Evolutionary conservation across 2,113 vertebrate species (phyloP).

Genomic region (Zosterops japonicus): DNA sequence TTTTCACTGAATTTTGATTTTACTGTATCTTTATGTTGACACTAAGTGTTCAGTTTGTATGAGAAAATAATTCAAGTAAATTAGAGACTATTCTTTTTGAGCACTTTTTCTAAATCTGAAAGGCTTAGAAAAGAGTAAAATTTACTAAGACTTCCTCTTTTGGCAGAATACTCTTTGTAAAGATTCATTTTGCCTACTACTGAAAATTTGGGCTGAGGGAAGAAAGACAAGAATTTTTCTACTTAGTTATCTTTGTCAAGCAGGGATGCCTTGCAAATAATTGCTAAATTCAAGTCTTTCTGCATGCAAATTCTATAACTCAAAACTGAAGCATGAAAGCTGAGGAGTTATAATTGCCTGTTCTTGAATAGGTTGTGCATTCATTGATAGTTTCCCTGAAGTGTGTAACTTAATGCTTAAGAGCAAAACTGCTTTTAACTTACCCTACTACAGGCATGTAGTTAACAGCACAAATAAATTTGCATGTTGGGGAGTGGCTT

Average conservation of each 20-base stretch:
- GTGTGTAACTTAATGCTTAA: not conserved
- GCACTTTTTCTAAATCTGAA: not conserved
- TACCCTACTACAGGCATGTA: not conserved
- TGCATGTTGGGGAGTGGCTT: not conserved
- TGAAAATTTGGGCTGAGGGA: not conserved
- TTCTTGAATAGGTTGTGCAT: not conserved
- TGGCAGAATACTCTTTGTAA: not conserved
- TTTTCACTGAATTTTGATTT: not conserved
- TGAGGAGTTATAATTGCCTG: not conserved
- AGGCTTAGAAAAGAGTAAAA: not conserved
- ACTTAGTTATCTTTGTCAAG: slow-evolving; percentile 36
- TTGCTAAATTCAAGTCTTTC: not conserved
- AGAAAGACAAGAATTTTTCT: not conserved
- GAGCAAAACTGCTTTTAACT: not conserved
- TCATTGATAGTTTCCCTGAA: not conserved
- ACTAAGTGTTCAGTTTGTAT: not conserved
- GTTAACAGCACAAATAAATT: not conserved
- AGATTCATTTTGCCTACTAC: not conserved
- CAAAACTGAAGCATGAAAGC: not conserved
- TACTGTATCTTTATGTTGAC: not conserved
- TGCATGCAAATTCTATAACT: not conserved
- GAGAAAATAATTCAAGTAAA: not conserved
- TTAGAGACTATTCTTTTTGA: not conserved
- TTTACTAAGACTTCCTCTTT: not conserved
- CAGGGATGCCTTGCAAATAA: not conserved